Evolutionary conservation across 2,888 invertebrate genomes (phyloP).

Genomic region (Stegana nigrithorax): DNA sequence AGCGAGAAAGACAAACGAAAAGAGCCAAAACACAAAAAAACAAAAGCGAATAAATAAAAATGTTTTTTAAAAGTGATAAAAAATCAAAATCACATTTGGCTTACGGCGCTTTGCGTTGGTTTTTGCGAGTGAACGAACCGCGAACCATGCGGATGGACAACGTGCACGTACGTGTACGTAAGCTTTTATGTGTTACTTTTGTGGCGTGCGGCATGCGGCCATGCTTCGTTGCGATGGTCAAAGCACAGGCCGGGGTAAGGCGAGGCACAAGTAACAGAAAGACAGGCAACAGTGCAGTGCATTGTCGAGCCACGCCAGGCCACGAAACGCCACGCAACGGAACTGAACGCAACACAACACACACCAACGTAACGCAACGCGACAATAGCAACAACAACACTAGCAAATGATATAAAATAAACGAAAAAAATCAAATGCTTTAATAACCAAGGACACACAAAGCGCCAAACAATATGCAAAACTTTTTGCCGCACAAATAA

Average conservation of each 20-base stretch:
- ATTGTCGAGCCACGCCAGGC: no score
- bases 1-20: background rate
- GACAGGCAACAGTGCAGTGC: background rate
- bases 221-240: background rate
- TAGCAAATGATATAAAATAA: no score
- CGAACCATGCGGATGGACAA: background rate
- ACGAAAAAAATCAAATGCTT: no score
- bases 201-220: conserved; percentile 17
- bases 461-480: conserved; percentile 44
- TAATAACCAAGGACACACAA: conserved; percentile 26
- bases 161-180: conserved; percentile 9
- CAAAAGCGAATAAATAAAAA: background rate
- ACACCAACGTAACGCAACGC: background rate
- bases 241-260: background rate
- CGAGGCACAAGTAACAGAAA: background rate
- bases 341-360: background rate
- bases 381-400: background rate
- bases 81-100: conserved; percentile 25
- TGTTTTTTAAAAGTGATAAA: conserved; percentile 15
- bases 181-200: conserved; percentile 21
- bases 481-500: conserved; percentile 35
- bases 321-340: no score
- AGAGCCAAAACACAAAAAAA: background rate
- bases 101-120: conserved; percentile 17
- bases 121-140: background rate